Base-by-base conservation (phyloP, 2,113 vertebrate species). In the Colius striatus region DNA sequence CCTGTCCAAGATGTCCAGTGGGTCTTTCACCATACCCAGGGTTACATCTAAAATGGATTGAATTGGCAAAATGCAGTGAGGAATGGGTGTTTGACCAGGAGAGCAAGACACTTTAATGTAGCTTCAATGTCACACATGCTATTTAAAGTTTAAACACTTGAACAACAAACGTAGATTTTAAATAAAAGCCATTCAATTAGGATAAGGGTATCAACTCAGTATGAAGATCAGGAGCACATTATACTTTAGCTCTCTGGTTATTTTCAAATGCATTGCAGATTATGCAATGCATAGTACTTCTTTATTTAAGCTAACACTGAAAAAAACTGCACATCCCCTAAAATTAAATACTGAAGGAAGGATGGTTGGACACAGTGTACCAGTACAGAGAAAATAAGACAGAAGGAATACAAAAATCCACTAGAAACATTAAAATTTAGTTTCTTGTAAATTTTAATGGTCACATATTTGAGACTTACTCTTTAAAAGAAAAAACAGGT, bases 21-120 rank as follows among this genome's bases (percentile, higher is more conserved):
- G 99, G 98, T 99, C 99, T 99, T 99, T 99, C 99, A 99, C 99
- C 99, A 99, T 98, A 99, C 99, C 99, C 98, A 98, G 99, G 98
- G 99, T 99, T 99, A 99, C 98, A 99, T 99, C 99, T 99, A 99
- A 99, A 99, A 99, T 99, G 99, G 99, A 99, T 99, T 99, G 98
- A 99, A 99, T 99, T 99, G 99, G 99, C 99, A 99, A 99, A 98
- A 99, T 99, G 98, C 98, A 99, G 98, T 98, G 98, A 99, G 99
- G 99, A 99, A 99, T 97, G 99, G 99, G 99, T 99, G 99, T 99
- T 99, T 99, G 99, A 99, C 99, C 99, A 99, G 99, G 99, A 99
- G 97, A 99, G 98, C 98, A 97, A 98, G 98, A 98, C 98, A 99
- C 98, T 98, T 98, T 98, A 99, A 98, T 96, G 94, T 89, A 98